A percentile compares a stretch with the other conserved stretches of the same genome.
phyloP scores from a whole-genome alignment of 2,113 vertebrate species.

The Hyaena hyaena region DNA sequence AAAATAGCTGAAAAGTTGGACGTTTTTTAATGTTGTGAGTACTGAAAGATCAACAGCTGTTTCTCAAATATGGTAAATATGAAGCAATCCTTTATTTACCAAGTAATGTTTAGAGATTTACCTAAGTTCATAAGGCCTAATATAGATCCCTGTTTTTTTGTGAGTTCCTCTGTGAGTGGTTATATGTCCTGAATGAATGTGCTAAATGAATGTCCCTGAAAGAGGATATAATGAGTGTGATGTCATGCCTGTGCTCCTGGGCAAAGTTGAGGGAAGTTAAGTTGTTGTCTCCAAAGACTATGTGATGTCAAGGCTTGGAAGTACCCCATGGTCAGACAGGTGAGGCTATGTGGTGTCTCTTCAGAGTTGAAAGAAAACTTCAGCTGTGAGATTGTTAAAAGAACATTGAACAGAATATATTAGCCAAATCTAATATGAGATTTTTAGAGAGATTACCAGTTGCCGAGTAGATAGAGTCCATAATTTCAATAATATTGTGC shows the following conservation, averaged over 20 bases:
- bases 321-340: background rate
- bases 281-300: background rate
- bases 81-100: background rate
- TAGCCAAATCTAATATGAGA: background rate
- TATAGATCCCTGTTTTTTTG: background rate
- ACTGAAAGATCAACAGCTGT: background rate
- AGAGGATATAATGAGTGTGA: background rate
- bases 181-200: background rate
- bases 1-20: background rate
- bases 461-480: background rate
- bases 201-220: background rate
- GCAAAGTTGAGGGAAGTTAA: background rate
- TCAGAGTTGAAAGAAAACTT: background rate
- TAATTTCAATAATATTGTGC: background rate
- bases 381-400: background rate
- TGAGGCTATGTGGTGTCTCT: no score
- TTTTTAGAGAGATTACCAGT: background rate
- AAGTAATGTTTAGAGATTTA: background rate
- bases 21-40: background rate
- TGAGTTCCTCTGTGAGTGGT: background rate
- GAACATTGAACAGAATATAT: background rate
- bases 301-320: background rate
- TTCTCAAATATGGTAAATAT: background rate
- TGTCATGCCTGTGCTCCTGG: background rate
- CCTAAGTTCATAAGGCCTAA: background rate